These are phyloP conservation scores for Drosophila nannoptera DNA, from an alignment of 1,140 invertebrate species.

Conservation along the genomic window DNA sequence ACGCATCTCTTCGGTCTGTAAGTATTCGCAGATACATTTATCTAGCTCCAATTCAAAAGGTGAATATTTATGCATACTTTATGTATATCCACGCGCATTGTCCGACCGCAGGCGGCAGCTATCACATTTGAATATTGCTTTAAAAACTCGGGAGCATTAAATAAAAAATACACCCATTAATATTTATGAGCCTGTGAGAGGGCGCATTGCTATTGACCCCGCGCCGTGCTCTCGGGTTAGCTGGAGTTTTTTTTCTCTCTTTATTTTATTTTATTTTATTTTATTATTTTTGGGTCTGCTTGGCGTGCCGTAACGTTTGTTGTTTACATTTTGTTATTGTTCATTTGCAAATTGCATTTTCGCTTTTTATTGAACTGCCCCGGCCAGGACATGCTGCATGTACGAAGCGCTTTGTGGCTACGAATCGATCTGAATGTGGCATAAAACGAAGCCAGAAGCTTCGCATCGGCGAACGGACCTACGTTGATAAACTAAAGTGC, in stretches of 20 bases:
- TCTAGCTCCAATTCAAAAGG: constrained; percentile 14
- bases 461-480: not conserved
- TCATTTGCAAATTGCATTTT: constrained; percentile 73
- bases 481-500: not conserved
- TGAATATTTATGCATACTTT: not conserved
- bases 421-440: constrained; percentile 1
- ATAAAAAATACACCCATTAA: constrained; percentile 40
- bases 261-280: not conserved
- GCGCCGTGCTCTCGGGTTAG: constrained; percentile 1
- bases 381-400: constrained; percentile 3
- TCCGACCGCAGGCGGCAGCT: not conserved
- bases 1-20: not conserved
- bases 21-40: constrained; percentile 21
- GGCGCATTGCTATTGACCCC: constrained; percentile 37
- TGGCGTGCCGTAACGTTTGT: constrained; percentile 33
- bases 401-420: not conserved
- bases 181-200: constrained; percentile 49
- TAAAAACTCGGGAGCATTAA: constrained; percentile 42
- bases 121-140: constrained; percentile 57
- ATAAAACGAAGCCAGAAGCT: constrained; percentile 1
- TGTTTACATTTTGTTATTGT: constrained; percentile 57
- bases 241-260: not conserved
- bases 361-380: constrained; percentile 36
- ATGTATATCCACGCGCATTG: constrained; percentile 8
- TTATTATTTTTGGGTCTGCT: not conserved